A percentile compares a stretch with the other conserved stretches of the same genome.
Conservation (phyloP, 2,888 invertebrate genomes). For the Biston betularia region DNA sequence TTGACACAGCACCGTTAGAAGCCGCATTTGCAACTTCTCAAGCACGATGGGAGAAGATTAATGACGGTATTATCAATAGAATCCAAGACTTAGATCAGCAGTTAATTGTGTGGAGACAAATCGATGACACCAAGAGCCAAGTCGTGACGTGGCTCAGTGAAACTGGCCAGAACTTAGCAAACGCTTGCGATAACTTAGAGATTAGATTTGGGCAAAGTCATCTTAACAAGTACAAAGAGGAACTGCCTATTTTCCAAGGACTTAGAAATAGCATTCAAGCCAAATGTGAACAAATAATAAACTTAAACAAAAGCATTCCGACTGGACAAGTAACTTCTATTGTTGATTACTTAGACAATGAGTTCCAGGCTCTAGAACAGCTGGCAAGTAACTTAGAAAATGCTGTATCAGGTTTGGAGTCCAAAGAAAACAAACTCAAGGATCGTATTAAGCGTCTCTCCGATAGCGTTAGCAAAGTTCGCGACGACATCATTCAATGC, state of each 20-base stretch:
- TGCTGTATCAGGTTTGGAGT: conserved; percentile 90
- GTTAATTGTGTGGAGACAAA: conserved; percentile 96
- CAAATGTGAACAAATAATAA: conserved; percentile 92
- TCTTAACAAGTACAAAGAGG: conserved; percentile 94
- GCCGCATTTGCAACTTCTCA: conserved; percentile 88
- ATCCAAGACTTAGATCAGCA: conserved; percentile 95
- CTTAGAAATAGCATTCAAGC: conserved; percentile 91
- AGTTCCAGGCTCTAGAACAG: conserved; percentile 91
- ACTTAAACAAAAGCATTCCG: conserved; percentile 90
- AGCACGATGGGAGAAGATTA: conserved; percentile 89
- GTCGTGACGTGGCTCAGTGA: conserved; percentile 93
- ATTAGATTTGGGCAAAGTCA: conserved; percentile 92
- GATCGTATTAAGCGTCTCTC: conserved; percentile 90
- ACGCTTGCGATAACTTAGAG: conserved; percentile 92
- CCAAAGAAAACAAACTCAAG: conserved; percentile 90
- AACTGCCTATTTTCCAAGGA: conserved; percentile 92
- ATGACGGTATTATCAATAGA: conserved; percentile 90
- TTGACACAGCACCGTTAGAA: conserved; percentile 86
- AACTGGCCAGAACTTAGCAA: conserved; percentile 91
- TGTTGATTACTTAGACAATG: conserved; percentile 89
- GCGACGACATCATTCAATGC: conserved; percentile 94
- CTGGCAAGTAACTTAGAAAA: conserved; percentile 91
- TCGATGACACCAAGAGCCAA: conserved; percentile 94
- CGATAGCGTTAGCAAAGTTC: conserved; percentile 89
- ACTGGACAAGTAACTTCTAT: conserved; percentile 90